Conservation (phyloP, 2,888 invertebrate species). For the Zaprionus obscuricornis region DNA sequence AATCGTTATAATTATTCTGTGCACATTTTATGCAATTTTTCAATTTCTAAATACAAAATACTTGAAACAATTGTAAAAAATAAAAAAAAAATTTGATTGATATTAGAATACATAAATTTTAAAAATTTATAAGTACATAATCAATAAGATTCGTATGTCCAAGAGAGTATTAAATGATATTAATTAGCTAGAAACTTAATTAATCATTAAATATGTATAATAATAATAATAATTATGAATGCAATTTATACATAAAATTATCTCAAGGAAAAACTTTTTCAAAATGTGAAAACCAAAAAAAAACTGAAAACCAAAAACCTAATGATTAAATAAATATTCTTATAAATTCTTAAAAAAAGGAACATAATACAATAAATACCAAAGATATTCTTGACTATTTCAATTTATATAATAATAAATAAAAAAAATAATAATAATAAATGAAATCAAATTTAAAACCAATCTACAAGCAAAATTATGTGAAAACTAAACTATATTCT, state of each 20-base stretch:
- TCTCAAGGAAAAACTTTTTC: constrained; percentile 50
- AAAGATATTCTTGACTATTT: constrained; percentile 55
- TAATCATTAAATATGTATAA: constrained; percentile 50
- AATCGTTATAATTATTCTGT: background rate
- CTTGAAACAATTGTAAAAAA: constrained; percentile 5
- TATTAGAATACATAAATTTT: constrained; percentile 11
- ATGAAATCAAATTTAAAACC: constrained; percentile 25
- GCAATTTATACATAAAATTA: too few relatives aligned
- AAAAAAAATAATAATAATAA: constrained; percentile 16
- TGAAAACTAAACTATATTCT: constrained; percentile 60
- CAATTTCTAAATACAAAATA: constrained; percentile 20
- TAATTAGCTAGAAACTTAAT: constrained; percentile 70
- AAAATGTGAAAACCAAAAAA: constrained; percentile 39
- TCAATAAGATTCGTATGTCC: too few relatives aligned
- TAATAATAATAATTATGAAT: constrained; percentile 23
- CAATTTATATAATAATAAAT: constrained; percentile 29
- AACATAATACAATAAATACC: constrained; percentile 30
- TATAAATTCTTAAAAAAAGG: constrained; percentile 59
- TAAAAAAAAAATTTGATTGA: constrained; percentile 24
- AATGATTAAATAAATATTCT: constrained; percentile 50
- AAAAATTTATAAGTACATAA: constrained; percentile 37
- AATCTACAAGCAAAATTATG: constrained; percentile 41
- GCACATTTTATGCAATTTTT: constrained; percentile 57
- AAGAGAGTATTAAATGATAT: constrained; percentile 40
- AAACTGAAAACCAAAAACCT: constrained; percentile 33